phyloP scores from a whole-genome alignment of 2,113 vertebrate species.

The Mystacornis crossleyi region DNA sequence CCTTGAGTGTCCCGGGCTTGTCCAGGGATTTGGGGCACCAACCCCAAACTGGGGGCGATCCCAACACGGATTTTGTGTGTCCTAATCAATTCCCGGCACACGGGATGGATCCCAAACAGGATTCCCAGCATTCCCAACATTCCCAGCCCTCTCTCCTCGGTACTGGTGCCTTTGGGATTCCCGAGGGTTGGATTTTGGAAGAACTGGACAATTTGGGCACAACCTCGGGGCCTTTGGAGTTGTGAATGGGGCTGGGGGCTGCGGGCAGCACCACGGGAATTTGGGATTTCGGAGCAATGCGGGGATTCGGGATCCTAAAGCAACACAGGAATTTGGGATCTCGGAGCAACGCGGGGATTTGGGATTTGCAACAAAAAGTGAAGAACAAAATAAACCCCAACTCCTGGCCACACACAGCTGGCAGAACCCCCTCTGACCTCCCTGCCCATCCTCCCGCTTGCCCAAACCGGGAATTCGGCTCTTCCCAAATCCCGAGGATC shows the following conservation, averaged over 20 bases:
- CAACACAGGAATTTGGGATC: background rate
- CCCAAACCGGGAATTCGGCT: background rate
- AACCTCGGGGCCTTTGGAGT: rapidly evolving
- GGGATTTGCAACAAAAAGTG: background rate
- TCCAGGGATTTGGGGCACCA: background rate
- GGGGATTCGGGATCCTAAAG: background rate
- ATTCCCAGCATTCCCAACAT: background rate
- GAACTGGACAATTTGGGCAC: background rate
- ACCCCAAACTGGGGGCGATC: rapidly evolving
- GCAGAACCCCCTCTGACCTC: background rate
- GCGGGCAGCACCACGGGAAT: rapidly evolving
- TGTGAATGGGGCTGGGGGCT: rapidly evolving
- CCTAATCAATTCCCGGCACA: rapidly evolving
- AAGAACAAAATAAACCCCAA: background rate
- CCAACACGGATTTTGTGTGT: rapidly evolving
- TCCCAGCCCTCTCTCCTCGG: background rate
- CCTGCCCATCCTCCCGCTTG: background rate
- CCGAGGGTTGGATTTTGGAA: background rate
- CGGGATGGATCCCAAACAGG: rapidly evolving
- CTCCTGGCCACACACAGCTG: background rate
- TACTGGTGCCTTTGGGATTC: rapidly evolving
- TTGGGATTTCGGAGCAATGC: background rate
- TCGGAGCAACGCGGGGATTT: rapidly evolving
- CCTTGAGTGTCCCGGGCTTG: rapidly evolving
- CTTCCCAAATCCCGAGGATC: background rate